Base-by-base conservation (phyloP, 2,113 vertebrate genomes). In the Pachyramphus minor region DNA sequence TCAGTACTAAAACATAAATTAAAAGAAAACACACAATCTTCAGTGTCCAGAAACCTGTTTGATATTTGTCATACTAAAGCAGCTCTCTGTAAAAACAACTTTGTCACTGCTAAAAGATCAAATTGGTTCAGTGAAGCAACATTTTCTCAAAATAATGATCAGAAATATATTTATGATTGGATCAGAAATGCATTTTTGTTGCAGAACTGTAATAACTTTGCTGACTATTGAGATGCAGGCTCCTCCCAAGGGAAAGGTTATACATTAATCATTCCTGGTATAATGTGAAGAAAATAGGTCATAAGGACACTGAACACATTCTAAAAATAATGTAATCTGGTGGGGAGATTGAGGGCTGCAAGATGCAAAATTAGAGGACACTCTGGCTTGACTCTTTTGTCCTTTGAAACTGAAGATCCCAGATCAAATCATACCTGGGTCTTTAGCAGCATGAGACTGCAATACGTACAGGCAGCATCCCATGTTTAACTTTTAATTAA, bases 311-410 rank as follows among this genome's bases (percentile, higher is more conserved):
- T 17, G 79, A 82, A 88, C 19, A 37, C 41, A 59, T 96, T 93
- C 97, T 97, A 97, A 97, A 98, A 98, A 97, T 93, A 97, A 92
- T 52, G 41, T 53, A 60, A 71, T 81, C 87, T 69, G 52, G 69
- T 62, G 58, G 41, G 81, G 84, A 97, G 96, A 62, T 45, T 50
- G 92, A 95, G 25, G 42, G 83, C 89, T 94, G 90, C 66, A 91
- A 89, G 87, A 87, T 84, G 75, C 90, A 85, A 83, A 85, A 75
- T 55, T 68, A 68, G 73, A 96, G 86, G 74, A 90, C 72, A 66
- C 55, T 79, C 68, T 89, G 92, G 49, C 89, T 68, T 80, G 90
- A 95, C 95, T 97, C 58, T 64, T 96, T 90, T 59, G 94, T 89
- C 97, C 97, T 97, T 87, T 94, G 94, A 85, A 85, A 94, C 64